Percentiles rank a stretch among this genome's conserved stretches.
Conservation (phyloP, 2,113 vertebrate species). For the Chionis minor region DNA sequence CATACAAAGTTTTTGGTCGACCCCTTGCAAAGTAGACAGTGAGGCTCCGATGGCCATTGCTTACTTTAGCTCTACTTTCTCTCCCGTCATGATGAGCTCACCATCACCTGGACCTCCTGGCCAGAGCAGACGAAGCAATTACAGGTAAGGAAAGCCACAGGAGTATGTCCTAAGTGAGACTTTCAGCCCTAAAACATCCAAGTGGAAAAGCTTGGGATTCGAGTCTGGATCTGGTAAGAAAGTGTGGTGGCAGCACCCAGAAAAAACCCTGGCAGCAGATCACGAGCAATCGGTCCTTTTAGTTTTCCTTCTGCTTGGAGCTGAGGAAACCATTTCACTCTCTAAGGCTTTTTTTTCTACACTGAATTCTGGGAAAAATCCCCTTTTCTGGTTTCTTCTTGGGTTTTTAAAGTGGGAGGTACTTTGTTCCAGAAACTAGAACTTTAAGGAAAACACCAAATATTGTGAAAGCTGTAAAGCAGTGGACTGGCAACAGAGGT, state of each 20-base stretch:
- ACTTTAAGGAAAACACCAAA: background rate
- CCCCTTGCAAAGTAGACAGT: background rate
- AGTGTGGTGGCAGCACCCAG: background rate
- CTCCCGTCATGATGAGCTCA: background rate
- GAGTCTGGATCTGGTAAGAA: background rate
- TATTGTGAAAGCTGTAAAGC: background rate
- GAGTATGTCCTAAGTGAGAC: background rate
- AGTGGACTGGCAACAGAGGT: background rate
- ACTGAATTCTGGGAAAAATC: background rate
- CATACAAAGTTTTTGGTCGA: background rate
- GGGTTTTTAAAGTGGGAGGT: background rate
- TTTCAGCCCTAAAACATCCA: background rate
- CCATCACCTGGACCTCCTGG: background rate
- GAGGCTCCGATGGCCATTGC: rapidly evolving
- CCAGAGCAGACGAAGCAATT: background rate
- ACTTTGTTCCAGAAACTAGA: background rate
- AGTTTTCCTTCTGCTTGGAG: background rate
- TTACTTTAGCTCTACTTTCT: background rate
- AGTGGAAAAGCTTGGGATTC: background rate
- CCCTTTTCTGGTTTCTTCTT: background rate
- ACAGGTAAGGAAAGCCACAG: background rate
- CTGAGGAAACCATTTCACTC: background rate
- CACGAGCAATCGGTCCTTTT: background rate
- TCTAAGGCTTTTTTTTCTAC: background rate
- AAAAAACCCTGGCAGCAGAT: background rate